Base-by-base conservation (phyloP, 2,113 vertebrate species). In the Esox niger region DNA sequence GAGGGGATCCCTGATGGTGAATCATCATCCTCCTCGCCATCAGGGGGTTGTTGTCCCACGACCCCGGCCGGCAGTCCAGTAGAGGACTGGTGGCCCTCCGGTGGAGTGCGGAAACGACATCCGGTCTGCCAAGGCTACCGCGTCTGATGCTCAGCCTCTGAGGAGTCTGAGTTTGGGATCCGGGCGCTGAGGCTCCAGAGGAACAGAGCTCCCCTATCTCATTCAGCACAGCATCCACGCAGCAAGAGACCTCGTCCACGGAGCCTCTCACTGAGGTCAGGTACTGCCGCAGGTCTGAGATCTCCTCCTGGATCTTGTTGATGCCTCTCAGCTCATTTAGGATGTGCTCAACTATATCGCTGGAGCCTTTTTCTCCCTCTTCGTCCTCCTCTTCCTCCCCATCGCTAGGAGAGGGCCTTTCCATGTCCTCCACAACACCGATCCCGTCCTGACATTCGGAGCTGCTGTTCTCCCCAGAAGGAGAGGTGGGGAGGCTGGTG, bases 201-300 rank as follows among this genome's bases (percentile, higher is more conserved):
- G 84, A 80, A 56, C 95, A 95, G 10, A 98, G 81, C 21, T 95
- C 95, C 78, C 95, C 95, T 72, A 99, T 98, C 88, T 96, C 96
- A 63, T 89, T 95, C 69, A 98, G 88, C 20, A 98, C 95, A 0
- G 94, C 93, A 80, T 99, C 97, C 1, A 99, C 95, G 2, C 95
- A 97, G 77, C 89, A 95, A 25, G 96, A 98, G 10, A 98, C 95
- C 84, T 99, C 95, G 69, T 98, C 97, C 76, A 98, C 96, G 0
- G 97, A 99, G 43, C 95, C 96, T 62, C 90, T 93, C 49, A 99
- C 94, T 64, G 95, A 93, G 27, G 88, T 93, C 69, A 99, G 86
- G 77, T 98, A 97, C 68, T 96, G 90, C 61, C 88, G 93, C 52
- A 99, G 89, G 77, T 98, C 97, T 4, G 95, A 96, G 63, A 99